Conservation (phyloP, 1,140 invertebrate species). For the Oryctes rhinoceros region DNA sequence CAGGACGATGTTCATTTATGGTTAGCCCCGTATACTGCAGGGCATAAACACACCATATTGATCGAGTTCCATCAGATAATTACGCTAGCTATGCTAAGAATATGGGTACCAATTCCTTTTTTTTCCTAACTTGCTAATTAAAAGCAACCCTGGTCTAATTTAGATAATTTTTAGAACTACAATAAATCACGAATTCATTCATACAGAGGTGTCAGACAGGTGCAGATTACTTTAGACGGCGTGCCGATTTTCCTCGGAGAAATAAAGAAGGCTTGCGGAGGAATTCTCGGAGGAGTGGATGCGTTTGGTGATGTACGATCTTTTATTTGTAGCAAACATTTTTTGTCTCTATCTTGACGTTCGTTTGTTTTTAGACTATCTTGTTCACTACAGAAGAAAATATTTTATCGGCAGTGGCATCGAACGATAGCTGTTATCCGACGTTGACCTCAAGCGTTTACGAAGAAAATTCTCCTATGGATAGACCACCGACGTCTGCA, state of each 20-base stretch:
- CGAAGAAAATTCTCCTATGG: conserved; percentile 50
- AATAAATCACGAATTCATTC: conserved; percentile 88
- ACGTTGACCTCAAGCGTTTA: conserved; percentile 63
- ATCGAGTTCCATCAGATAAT: conserved; percentile 68
- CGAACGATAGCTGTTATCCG: conserved; percentile 75
- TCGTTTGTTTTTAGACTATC: conserved; percentile 70
- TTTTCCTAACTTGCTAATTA: neutral
- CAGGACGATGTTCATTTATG: conserved; percentile 81
- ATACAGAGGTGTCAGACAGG: conserved; percentile 74
- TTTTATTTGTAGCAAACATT: neutral
- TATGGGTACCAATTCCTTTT: conserved; percentile 71
- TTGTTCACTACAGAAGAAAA: conserved; percentile 80
- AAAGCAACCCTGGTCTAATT: neutral
- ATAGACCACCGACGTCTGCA: conserved; percentile 68
- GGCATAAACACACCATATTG: conserved; percentile 67
- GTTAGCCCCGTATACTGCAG: conserved; percentile 71
- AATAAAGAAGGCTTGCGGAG: conserved; percentile 78
- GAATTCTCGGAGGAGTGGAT: conserved; percentile 72
- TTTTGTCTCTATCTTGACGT: neutral
- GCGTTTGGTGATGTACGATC: conserved; percentile 79
- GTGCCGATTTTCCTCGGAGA: conserved; percentile 79
- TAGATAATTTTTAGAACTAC: conserved; percentile 73
- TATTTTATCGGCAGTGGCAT: conserved; percentile 77
- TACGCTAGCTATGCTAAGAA: conserved; percentile 75
- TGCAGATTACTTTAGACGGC: conserved; percentile 76